Conservation (phyloP, 2,797 vertebrate species). For the Alfaro cultratus region DNA sequence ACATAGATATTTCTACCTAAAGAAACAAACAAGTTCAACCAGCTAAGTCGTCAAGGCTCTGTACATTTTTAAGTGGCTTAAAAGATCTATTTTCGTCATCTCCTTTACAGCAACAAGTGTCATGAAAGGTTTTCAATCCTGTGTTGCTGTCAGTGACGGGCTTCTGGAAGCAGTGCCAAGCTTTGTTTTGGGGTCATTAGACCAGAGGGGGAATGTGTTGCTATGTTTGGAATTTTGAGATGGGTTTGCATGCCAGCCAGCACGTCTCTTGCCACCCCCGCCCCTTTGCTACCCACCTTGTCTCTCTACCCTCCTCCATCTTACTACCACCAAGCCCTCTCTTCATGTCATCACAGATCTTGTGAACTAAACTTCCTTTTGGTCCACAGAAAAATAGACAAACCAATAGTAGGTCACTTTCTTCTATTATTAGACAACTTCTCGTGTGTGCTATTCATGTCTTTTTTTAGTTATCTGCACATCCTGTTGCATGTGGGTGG, state of each 20-base stretch:
- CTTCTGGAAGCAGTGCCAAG: conserved; percentile 54
- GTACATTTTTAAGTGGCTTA: neutral
- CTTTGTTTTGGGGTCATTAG: conserved; percentile 60
- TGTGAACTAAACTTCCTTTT: conserved; percentile 58
- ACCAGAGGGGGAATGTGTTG: conserved; percentile 66
- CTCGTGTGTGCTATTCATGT: conserved; percentile 19
- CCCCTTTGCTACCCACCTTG: conserved; percentile 22
- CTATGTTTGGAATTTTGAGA: conserved; percentile 78
- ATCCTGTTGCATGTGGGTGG: conserved; percentile 68
- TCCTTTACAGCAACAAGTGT: conserved; percentile 17
- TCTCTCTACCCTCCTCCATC: conserved; percentile 3
- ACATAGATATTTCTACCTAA: neutral
- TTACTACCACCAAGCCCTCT: conserved; percentile 17
- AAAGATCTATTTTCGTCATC: conserved; percentile 1
- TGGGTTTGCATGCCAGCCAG: conserved; percentile 66
- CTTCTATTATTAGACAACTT: conserved; percentile 62
- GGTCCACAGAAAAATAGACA: conserved; percentile 37
- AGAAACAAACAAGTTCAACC: neutral
- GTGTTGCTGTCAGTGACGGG: conserved; percentile 38
- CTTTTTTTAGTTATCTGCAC: conserved; percentile 45
- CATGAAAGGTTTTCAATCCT: conserved; percentile 43
- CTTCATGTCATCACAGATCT: conserved; percentile 33
- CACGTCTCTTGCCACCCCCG: conserved; percentile 64
- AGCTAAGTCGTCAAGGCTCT: neutral
- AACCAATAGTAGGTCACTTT: conserved; percentile 41